Base-by-base conservation (phyloP, 1,140 invertebrate genomes). In the Schlechtendalia chinensis region DNA sequence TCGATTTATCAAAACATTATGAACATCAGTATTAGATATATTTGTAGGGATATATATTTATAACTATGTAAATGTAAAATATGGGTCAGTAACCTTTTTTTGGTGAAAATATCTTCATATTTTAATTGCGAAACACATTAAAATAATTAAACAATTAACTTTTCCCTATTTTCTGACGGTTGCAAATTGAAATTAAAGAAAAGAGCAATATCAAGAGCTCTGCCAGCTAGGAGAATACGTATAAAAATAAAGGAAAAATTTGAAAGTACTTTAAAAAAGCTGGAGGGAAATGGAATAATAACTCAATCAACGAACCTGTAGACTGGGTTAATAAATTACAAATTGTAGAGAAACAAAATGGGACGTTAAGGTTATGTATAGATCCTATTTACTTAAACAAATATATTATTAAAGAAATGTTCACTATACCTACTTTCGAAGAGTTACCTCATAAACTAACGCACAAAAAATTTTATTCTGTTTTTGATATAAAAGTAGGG, bases 171-270 rank as follows among this genome's bases (percentile, higher is more conserved):
- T n/a, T n/a, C n/a, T n/a, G n/a, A n/a, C n/a, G n/a, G n/a, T n/a
- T n/a, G n/a, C n/a, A n/a, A n/a, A n/a, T n/a, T n/a, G n/a, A n/a
- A n/a, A n/a, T n/a, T n/a, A n/a, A n/a, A n/a, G n/a, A n/a, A n/a
- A n/a, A n/a, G n/a, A n/a, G n/a, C n/a, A n/a, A n/a, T n/a, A n/a
- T n/a, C n/a, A n/a, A n/a, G n/a, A n/a, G n/a, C n/a, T n/a, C n/a
- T n/a, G n/a, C n/a, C n/a, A 67, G 65, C 65, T 2, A 67, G 65
- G 17, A 74, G 67, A 58, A 56, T 81, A 58, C 63, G 54, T 19
- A 16, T 56, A 19, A 29, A 39, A 19, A 45, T 81, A 32, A 53
- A 71, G n/a, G 27, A 53, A 4, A 74, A 59, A 74, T 59, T 81
- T 17, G 27, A 74, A 72, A 47, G 8, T 0, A 81, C 24, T 24